phyloP scores from a whole-genome alignment of 2,113 vertebrate genomes.

The western clawed frog (Xenopus tropicalis) region UCB_Xtro_10.0 CM004444.2:162820001-162820500 shows the following conservation, averaged over 20 bases:
- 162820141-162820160: too few relatives aligned
- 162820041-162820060: too few relatives aligned
- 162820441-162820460: neutral
- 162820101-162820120: too few relatives aligned
- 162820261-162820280: slow-evolving; percentile 94
- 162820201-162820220: slow-evolving; percentile 88
- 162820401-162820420: neutral
- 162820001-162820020: too few relatives aligned
- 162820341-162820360: slow-evolving; percentile 67
- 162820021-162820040: too few relatives aligned
- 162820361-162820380: neutral
- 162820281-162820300: slow-evolving; percentile 92
- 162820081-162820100: too few relatives aligned
- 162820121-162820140: too few relatives aligned
- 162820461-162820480: neutral
- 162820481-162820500: slow-evolving; percentile 43
- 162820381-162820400: neutral
- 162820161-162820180: too few relatives aligned
- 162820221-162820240: slow-evolving; percentile 95
- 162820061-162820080: too few relatives aligned
- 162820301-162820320: slow-evolving; percentile 95
- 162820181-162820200: slow-evolving; percentile 83
- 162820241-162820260: slow-evolving; percentile 95
- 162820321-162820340: slow-evolving; percentile 93
- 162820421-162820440: neutral